These are phyloP conservation scores for Cnemophilus loriae DNA, from an alignment of 2,113 vertebrate species.

Conservation along the genomic window DNA sequence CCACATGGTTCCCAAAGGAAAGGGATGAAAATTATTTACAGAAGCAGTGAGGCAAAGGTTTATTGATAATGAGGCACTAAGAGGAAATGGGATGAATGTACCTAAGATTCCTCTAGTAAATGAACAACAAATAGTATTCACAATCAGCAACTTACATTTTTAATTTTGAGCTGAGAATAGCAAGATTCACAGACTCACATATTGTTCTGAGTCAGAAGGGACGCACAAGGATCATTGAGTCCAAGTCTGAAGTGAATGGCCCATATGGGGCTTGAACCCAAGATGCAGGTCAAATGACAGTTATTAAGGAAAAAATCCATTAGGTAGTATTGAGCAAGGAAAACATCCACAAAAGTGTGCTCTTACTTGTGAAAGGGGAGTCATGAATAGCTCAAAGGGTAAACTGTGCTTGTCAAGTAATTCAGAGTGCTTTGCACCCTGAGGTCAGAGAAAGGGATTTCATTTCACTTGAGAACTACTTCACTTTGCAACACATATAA, in stretches of 20 bases:
- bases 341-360: background rate
- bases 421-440: background rate
- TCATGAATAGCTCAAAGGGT: background rate
- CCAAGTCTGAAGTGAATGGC: background rate
- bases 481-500: background rate
- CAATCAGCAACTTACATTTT: background rate
- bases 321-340: background rate
- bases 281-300: background rate
- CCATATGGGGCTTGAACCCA: background rate
- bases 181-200: background rate
- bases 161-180: background rate
- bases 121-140: background rate
- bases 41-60: background rate
- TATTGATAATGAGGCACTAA: conserved; percentile 15
- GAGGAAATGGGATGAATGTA: background rate
- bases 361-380: background rate
- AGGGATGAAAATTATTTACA: background rate
- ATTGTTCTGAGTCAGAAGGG: background rate
- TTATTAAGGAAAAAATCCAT: background rate
- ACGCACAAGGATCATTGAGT: background rate
- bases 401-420: background rate
- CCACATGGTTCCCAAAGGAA: background rate
- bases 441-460: background rate
- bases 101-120: background rate
- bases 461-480: background rate